Base-by-base conservation (phyloP, 1,140 invertebrate genomes). In the Nephila pilipes region DNA sequence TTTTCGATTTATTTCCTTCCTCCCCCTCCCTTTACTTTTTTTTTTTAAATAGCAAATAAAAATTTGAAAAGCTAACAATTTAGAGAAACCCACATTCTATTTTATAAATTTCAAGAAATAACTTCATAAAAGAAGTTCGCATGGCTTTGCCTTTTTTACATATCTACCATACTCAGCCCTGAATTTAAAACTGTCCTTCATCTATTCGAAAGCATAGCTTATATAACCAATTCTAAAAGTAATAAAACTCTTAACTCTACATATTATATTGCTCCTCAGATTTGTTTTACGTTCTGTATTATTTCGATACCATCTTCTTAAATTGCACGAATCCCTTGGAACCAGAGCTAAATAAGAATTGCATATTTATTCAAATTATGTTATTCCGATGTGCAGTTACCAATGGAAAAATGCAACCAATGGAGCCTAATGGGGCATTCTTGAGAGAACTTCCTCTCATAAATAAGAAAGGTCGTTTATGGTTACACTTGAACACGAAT, bases 331-430 rank as follows among this genome's bases (percentile, higher is more conserved):
- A 65, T 65, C 63, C 63, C 63, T 25, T 29, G 63, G 22, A 65
- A 65, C n/a, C 10, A 65, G 63, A 65, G 63, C 14, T 65, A 65
- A 25, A 29, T n/a, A 65, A 65, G 63, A 65, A 65, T 65, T 65
- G 63, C 63, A 65, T 65, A 65, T 65, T 65, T 65, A 65, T 65
- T 65, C 63, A 65, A 65, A 65, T 65, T 65, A 65, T 65, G n/a
- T 65, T 65, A 65, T 65, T 65, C 3, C 63, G 63, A 65, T 65
- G n/a, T n/a, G 63, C 63, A 12, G 25, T 65, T 65, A 25, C 25
- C 46, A 25, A 10, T 25, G n/a, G 63, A n/a, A 65, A 65, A 65
- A 65, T 65, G 25, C 63, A 65, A 25, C 63, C 63, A n/a, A n/a
- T 25, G 63, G 63, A 25, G 25, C 63, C 63, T 65, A 65, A 65